Percentiles rank a stretch among this genome's conserved stretches.
Conservation (phyloP, 1,140 invertebrate genomes). For the Cryptotermes secundus region DNA sequence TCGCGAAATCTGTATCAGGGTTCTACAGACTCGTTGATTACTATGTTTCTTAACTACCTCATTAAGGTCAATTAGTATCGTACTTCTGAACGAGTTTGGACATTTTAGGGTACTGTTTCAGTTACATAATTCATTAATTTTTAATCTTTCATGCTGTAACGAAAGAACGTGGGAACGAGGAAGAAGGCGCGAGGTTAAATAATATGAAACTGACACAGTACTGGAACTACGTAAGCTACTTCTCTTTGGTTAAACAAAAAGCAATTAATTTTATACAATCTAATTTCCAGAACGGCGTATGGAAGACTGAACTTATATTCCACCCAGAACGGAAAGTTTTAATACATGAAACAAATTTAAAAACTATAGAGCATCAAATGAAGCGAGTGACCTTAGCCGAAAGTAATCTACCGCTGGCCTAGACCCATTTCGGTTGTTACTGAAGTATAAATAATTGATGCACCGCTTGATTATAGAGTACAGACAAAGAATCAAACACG, state of each 20-base stretch:
- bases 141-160: too few relatives aligned
- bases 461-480: not conserved
- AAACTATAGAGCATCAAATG: not conserved
- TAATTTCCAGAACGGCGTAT: not conserved
- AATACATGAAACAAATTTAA: not conserved
- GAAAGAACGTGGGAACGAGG: too few relatives aligned
- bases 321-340: not conserved
- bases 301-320: not conserved
- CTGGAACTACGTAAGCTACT: too few relatives aligned
- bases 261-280: not conserved
- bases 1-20: too few relatives aligned
- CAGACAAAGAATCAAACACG: not conserved
- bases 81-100: too few relatives aligned
- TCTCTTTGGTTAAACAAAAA: not conserved
- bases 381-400: not conserved
- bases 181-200: too few relatives aligned
- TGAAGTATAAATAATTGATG: not conserved
- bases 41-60: too few relatives aligned
- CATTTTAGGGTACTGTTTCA: too few relatives aligned
- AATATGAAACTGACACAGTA: too few relatives aligned
- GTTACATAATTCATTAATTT: too few relatives aligned
- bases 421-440: not conserved
- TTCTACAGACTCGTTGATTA: too few relatives aligned
- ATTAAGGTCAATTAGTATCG: too few relatives aligned
- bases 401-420: not conserved